These are phyloP conservation scores for Pangasius mekongensis DNA, from an alignment of 2,797 vertebrate genomes.

Conservation along the genomic window DNA sequence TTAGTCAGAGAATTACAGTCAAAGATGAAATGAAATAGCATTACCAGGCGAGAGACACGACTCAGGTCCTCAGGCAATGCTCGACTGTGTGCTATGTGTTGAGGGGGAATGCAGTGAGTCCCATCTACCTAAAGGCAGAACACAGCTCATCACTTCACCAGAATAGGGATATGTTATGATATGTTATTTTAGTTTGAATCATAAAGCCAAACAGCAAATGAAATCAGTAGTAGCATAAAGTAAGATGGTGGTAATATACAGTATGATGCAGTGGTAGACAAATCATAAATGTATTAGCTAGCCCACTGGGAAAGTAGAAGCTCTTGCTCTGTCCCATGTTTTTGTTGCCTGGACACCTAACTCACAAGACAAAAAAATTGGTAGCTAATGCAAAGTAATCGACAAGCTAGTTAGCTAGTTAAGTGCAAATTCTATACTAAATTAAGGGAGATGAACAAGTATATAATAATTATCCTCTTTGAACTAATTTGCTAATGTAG, in stretches of 20 bases:
- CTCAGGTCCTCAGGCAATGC: constrained; percentile 83
- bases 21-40: not conserved
- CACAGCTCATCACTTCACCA: constrained; percentile 13
- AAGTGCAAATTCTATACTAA: not conserved
- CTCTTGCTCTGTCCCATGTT: not conserved
- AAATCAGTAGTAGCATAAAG: not conserved
- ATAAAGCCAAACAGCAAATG: not conserved
- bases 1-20: not conserved
- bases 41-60: constrained; percentile 85
- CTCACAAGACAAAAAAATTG: not conserved
- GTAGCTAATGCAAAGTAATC: too few relatives aligned
- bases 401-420: constrained; percentile 7
- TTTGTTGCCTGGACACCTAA: not conserved
- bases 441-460: not conserved
- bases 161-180: not conserved
- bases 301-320: not conserved
- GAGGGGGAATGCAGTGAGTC: constrained; percentile 73
- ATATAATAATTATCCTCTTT: not conserved
- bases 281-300: not conserved
- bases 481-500: not conserved
- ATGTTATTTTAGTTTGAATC: not conserved
- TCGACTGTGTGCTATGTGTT: constrained; percentile 76
- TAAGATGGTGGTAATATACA: not conserved
- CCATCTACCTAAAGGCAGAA: constrained; percentile 72
- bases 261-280: not conserved